Conservation (phyloP, 1,140 invertebrate genomes). For the Eueides isabella region DNA sequence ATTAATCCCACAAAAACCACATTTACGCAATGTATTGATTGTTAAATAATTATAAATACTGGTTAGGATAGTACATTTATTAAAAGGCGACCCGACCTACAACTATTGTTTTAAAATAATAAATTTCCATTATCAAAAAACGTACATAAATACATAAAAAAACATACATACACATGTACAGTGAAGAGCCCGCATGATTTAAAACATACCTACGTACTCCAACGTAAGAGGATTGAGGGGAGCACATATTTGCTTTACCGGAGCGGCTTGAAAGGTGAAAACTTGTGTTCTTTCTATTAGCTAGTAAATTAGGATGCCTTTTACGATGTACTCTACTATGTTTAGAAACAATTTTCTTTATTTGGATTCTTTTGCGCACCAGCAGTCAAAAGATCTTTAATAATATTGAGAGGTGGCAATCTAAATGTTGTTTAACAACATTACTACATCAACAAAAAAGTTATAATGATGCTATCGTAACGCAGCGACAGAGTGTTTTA, state of each 20-base stretch:
- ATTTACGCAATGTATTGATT: too few species aligned
- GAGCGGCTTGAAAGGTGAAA: slow-evolving; percentile 38
- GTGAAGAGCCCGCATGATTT: slow-evolving; percentile 27
- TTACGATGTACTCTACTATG: slow-evolving; percentile 34
- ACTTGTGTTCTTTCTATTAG: slow-evolving; percentile 46
- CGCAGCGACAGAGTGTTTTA: too few species aligned
- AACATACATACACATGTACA: neutral
- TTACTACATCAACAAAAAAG: neutral
- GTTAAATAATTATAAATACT: too few species aligned
- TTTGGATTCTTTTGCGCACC: slow-evolving; percentile 29
- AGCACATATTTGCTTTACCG: slow-evolving; percentile 43
- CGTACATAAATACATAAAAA: neutral
- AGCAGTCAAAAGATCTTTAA: slow-evolving; percentile 22
- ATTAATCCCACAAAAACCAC: too few species aligned
- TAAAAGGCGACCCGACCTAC: too few species aligned
- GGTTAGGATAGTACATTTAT: too few species aligned
- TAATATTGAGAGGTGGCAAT: neutral
- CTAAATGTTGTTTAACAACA: neutral
- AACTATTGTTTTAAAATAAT: too few species aligned
- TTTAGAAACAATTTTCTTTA: slow-evolving; percentile 38
- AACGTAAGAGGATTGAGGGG: slow-evolving; percentile 34
- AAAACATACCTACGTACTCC: slow-evolving; percentile 12
- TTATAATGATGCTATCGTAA: too few species aligned
- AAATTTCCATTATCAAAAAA: too few species aligned
- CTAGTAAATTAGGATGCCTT: slow-evolving; percentile 39